Base-by-base conservation (phyloP, 2,113 vertebrate genomes). In the Rostratula benghalensis region DNA sequence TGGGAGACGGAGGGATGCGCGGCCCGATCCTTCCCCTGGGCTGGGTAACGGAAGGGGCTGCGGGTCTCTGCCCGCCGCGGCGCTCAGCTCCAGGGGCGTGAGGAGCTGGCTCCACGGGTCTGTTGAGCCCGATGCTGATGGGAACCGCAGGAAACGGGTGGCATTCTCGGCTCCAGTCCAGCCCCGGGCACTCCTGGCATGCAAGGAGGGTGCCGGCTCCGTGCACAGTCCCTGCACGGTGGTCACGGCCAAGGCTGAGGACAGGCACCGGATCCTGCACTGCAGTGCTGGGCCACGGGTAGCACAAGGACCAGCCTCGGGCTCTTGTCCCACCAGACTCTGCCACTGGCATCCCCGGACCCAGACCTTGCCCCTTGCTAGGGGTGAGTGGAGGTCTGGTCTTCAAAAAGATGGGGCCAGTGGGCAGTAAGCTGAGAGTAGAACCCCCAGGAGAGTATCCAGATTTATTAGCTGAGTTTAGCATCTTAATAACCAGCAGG, bases 381-480 rank as follows among this genome's bases (percentile, higher is more conserved):
- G 39, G 9, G 17, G 13, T 23, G 19, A 81, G n/a, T 1, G 1
- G 48, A 31, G 67, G 10, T 53, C 43, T 81, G 31, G 39, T 46
- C 1, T 1, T 22, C 1, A 5, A 28, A 33, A n/a, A 71, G 48
- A 39, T 12, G 33, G 20, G 25, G 16, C 11, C 51, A 15, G 17
- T 23, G 19, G 57, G 28, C 41, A 7, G 9, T 51, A 60, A 83
- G 61, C 10, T 0, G 1, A 30, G 25, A 25, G 35, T 11, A 17
- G 6, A 64, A 19, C 1, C 3, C 12, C 20, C 0, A 0, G 33
- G 30, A 37, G n/a, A 48, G 9, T 48, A 67, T 31, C 27, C 1
- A 2, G 28, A 33, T 74, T 79, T 79, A 22, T 64, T 69, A 73
- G 19, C 14, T 33, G 27, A 77, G 21, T 2, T 5, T 35, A 53